These are phyloP conservation scores for Thera britannica DNA, from an alignment of 2,888 invertebrate species.

Conservation along the genomic window DNA sequence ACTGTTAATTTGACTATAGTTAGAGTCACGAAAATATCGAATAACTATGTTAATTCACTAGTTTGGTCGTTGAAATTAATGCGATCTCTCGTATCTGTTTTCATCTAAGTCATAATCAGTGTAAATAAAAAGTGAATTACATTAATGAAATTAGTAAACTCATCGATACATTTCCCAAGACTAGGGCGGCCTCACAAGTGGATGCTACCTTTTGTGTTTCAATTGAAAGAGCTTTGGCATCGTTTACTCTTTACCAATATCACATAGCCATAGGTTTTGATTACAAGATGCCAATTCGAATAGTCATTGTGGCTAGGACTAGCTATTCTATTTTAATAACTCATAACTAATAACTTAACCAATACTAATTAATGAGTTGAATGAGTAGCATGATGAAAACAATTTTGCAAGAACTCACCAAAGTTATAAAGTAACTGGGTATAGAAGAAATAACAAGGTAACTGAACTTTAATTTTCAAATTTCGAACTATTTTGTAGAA, in stretches of 20 bases:
- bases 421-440: background rate
- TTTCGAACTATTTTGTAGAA: background rate
- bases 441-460: background rate
- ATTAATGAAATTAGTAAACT: slow-evolving; percentile 35
- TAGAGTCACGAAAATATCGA: slow-evolving; percentile 18
- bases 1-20: slow-evolving; percentile 26
- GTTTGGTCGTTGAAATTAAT: slow-evolving; percentile 7
- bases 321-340: background rate
- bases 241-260: slow-evolving; percentile 19
- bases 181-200: slow-evolving; percentile 61
- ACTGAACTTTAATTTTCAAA: background rate
- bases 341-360: background rate
- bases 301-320: background rate
- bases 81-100: slow-evolving; percentile 29
- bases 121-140: slow-evolving; percentile 35
- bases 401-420: background rate
- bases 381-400: background rate
- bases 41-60: slow-evolving; percentile 30
- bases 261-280: slow-evolving; percentile 9
- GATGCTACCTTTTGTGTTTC: slow-evolving; percentile 45
- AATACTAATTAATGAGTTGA: slow-evolving; percentile 1
- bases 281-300: background rate
- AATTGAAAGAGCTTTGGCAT: slow-evolving; percentile 27
- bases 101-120: slow-evolving; percentile 33
- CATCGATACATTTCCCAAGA: slow-evolving; percentile 52